These are phyloP conservation scores for Lateolabrax maculatus DNA, from an alignment of 2,797 vertebrate genomes.

Conservation along the genomic window DNA sequence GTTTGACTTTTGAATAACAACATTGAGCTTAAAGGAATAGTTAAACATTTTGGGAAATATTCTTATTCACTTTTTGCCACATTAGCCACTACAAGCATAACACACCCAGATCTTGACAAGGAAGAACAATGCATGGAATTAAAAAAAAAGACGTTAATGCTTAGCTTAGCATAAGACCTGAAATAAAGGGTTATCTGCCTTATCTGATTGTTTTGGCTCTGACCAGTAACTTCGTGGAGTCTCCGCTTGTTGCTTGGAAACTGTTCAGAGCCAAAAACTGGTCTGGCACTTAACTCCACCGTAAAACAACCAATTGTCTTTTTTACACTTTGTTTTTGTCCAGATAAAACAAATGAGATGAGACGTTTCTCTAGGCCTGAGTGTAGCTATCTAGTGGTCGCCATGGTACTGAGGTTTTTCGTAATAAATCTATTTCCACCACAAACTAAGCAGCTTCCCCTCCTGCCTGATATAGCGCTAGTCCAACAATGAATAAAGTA, in stretches of 20 bases:
- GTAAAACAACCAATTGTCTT: too few species aligned
- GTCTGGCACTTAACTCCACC: too few species aligned
- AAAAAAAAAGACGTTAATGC: background rate
- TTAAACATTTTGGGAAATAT: background rate
- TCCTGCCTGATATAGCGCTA: background rate
- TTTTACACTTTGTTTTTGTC: background rate
- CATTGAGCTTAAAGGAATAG: background rate
- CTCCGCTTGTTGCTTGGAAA: too few species aligned
- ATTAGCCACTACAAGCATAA: background rate
- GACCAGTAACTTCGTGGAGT: background rate
- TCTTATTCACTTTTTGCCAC: background rate
- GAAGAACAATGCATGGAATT: background rate
- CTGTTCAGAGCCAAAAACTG: background rate
- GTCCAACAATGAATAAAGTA: background rate
- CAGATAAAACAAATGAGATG: background rate
- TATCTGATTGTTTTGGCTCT: too few species aligned
- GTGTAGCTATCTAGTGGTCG: background rate
- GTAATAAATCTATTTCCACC: background rate
- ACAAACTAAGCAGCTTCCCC: background rate
- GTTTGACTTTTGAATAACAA: background rate
- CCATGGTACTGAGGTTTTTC: background rate
- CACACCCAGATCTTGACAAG: background rate
- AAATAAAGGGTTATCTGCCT: too few species aligned
- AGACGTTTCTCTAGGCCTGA: background rate
- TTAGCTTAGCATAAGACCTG: too few species aligned